Base-by-base conservation (phyloP, 2,113 vertebrate species). In the Oryzias woworae region DNA sequence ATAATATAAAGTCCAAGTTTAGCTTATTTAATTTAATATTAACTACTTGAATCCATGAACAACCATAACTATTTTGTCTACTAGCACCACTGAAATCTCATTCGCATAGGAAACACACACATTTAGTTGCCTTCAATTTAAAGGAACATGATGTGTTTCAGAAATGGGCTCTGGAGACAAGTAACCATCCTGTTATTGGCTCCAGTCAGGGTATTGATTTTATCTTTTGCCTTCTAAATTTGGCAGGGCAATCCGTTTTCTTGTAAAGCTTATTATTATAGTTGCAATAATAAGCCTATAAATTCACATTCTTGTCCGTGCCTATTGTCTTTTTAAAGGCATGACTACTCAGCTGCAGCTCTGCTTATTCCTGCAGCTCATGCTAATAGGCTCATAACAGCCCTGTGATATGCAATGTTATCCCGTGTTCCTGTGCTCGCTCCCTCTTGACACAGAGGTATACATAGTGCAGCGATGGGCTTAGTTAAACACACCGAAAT, bases 401-500 rank as follows among this genome's bases (percentile, higher is more conserved):
- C 76, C 65, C 69, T 61, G 63, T 58, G 61, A 81, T 78, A 49
- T 28, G 57, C 69, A 52, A 59, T 66, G 66, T 73, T 82, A 73
- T 60, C 67, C 69, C 62, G 41, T 31, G 66, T 63, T 60, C 73
- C 69, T 69, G 62, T 16, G 53, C 58, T 73, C 62, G 22, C 71
- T 67, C 62, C 56, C 67, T 60, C 17, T 22, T 28, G 83, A 81
- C 45, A 22, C 64, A 0, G 71, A 78, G 80, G 79, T 81, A 72
- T 86, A 79, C 58, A 60, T 70, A 55, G 70, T 23, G 24, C 70
- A 57, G 78, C 60, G 75, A 84, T 57, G 59, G 79, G 86, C 84
- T 88, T 83, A 81, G 84, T 89, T 89, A 90, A 89, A 80, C 88
- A 80, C 46, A 54, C 75, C 68, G 84, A 80, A 82, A 90, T 89